Evolutionary conservation across 2,797 vertebrate genomes (phyloP), one percentile per base, ranked within the genome.

Genomic region (Malacoraja senta): DNA sequence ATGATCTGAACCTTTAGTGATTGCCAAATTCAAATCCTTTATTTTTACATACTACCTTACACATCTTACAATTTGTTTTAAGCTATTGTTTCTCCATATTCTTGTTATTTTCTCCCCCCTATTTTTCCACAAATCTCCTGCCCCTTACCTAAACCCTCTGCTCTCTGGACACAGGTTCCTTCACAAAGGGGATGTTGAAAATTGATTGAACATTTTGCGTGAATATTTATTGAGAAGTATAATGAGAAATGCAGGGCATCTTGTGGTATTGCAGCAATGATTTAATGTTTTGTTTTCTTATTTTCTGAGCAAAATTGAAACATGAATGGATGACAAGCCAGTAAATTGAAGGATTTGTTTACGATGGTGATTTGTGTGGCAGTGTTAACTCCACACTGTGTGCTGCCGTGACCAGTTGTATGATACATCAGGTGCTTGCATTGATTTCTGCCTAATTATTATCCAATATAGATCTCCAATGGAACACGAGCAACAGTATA

Each of bases 391-490:
- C 84, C 19, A n/a, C 7, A 88, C n/a, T 61, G 0, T 21, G 61
- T 68, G 84, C 84, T 63, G n/a, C 65, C 35, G 19, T 88, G 84
- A n/a, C 17, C 84, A 35, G 61, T 88, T 61, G n/a, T 68, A 63
- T 68, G 84, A 88, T 68, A 88, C 84, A 88, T 88, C 63, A 88
- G 61, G 24, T 68, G 61, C 68, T 88, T 12, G 32, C 63, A 88
- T 88, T 88, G 84, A 88, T 88, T 88, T 68, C 63, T 88, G 84
- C 84, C 84, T 88, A 88, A 88, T 88, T 88, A 88, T 88, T 88
- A 68, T 88, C 63, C 63, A 88, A 88, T 88, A 35, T 88, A 63
- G 84, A 88, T 88, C 84, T 88, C n/a, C 65, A 88, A 88, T 88
- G 84, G 63, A 32, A 88, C 61, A 68, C 10, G 61, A 88, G n/a